phyloP scores from a whole-genome alignment of 1,140 invertebrate genomes.

The Agrypnia vestita region DNA sequence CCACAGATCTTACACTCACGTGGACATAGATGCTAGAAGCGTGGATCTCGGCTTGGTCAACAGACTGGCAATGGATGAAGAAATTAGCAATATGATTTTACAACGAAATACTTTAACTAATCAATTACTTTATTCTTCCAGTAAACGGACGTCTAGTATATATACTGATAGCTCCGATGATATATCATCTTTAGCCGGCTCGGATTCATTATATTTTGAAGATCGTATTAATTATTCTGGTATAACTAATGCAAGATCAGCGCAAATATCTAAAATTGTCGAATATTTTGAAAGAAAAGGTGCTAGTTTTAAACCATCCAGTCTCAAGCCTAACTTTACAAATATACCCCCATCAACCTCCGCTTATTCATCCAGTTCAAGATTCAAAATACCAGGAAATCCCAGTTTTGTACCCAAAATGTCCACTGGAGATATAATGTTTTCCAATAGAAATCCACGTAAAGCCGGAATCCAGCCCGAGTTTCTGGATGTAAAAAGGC shows the following conservation, averaged over 20 bases:
- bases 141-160: conserved; percentile 86
- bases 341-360: conserved; percentile 6
- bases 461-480: conserved; percentile 50
- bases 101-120: conserved; percentile 67
- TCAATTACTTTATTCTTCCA: conserved; percentile 72
- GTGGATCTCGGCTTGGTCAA: conserved; percentile 67
- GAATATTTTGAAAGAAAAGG: conserved; percentile 90
- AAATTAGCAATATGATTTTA: conserved; percentile 65
- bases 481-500: conserved; percentile 56
- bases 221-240: conserved; percentile 73
- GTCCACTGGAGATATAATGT: conserved; percentile 44
- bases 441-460: conserved; percentile 38
- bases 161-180: conserved; percentile 91
- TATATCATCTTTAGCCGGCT: conserved; percentile 84
- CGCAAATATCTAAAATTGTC: conserved; percentile 88
- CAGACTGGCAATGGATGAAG: conserved; percentile 68
- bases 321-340: conserved; percentile 51
- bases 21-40: conserved; percentile 63
- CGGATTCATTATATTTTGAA: conserved; percentile 81
- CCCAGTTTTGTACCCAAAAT: conserved; percentile 47
- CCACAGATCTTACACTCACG: conserved; percentile 61
- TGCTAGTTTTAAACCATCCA: conserved; percentile 68
- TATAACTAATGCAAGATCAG: conserved; percentile 72
- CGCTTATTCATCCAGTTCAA: conserved; percentile 19
- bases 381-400: conserved; percentile 47